Evolutionary conservation across 2,888 invertebrate species (phyloP).

Genomic region (Synanthedon tipuliformis): DNA sequence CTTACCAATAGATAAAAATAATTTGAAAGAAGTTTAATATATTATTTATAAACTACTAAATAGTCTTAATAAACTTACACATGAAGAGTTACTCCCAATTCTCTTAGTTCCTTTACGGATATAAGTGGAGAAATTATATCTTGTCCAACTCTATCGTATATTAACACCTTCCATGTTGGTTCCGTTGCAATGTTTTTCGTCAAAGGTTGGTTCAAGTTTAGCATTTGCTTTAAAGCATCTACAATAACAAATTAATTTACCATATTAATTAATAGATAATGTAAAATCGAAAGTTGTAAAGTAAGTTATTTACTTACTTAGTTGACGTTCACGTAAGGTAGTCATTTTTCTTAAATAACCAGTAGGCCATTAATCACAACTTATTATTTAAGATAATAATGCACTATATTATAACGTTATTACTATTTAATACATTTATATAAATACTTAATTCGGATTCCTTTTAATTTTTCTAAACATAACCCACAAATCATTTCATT

Average conservation of each 20-base stretch:
- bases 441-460: too few relatives aligned
- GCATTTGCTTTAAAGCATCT: slow-evolving; percentile 95
- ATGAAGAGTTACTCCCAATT: slow-evolving; percentile 97
- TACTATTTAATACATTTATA: too few relatives aligned
- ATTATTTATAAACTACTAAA: background rate
- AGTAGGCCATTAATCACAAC: slow-evolving; percentile 19
- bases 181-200: slow-evolving; percentile 82
- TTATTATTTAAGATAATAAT: background rate
- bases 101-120: slow-evolving; percentile 94
- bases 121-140: slow-evolving; percentile 98
- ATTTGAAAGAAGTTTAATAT: background rate
- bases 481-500: too few relatives aligned
- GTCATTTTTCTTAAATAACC: slow-evolving; percentile 59
- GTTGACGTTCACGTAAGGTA: slow-evolving; percentile 77
- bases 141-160: slow-evolving; percentile 96
- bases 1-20: background rate
- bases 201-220: slow-evolving; percentile 88
- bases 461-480: too few relatives aligned
- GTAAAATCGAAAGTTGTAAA: background rate
- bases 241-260: slow-evolving; percentile 24
- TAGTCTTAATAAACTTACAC: slow-evolving; percentile 74
- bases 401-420: too few relatives aligned
- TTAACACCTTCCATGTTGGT: slow-evolving; percentile 95
- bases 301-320: slow-evolving; percentile 63
- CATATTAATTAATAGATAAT: background rate